These are phyloP conservation scores for Batillaria attramentaria DNA, from an alignment of 1,140 invertebrate species.

Conservation along the genomic window DNA sequence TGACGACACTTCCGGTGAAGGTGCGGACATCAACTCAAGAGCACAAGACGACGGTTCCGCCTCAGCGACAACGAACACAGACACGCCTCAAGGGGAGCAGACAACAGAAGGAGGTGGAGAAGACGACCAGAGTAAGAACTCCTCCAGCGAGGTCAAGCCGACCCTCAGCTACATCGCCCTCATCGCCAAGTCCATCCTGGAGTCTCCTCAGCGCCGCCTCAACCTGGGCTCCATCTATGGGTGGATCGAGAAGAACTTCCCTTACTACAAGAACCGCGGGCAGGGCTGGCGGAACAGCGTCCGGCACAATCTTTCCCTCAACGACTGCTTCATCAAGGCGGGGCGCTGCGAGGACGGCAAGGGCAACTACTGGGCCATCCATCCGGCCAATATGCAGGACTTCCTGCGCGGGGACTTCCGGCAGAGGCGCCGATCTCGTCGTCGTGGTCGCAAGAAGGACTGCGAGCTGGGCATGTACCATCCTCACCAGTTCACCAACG, in stretches of 20 bases:
- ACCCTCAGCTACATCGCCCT: conserved; percentile 67
- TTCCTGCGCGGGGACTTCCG: conserved; percentile 94
- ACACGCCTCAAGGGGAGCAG: conserved; percentile 6
- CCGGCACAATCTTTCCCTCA: conserved; percentile 69
- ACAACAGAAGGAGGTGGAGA: conserved; percentile 40
- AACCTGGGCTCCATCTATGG: conserved; percentile 66
- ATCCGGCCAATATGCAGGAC: conserved; percentile 96
- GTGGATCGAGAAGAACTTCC: conserved; percentile 68
- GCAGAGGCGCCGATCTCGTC: conserved; percentile 59
- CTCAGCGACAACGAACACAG: not conserved
- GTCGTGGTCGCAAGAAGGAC: conserved; percentile 65
- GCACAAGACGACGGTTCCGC: conserved; percentile 8
- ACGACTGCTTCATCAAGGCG: conserved; percentile 70
- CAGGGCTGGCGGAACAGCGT: conserved; percentile 71
- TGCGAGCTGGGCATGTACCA: conserved; percentile 64
- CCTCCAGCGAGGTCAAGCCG: conserved; percentile 59
- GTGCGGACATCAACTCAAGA: not conserved
- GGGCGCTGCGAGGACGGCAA: conserved; percentile 69
- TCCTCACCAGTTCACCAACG: conserved; percentile 49
- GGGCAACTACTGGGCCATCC: conserved; percentile 92
- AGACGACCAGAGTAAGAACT: conserved; percentile 48
- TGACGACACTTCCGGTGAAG: conserved; percentile 16
- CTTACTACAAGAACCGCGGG: conserved; percentile 64
- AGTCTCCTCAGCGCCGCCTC: conserved; percentile 58
- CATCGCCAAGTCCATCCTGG: conserved; percentile 65